Percentiles rank a stretch among this genome's conserved stretches.
These are phyloP conservation scores for Meloidogyne chitwoodi DNA, from an alignment of 1,140 invertebrate genomes.

Conservation along the genomic window DNA sequence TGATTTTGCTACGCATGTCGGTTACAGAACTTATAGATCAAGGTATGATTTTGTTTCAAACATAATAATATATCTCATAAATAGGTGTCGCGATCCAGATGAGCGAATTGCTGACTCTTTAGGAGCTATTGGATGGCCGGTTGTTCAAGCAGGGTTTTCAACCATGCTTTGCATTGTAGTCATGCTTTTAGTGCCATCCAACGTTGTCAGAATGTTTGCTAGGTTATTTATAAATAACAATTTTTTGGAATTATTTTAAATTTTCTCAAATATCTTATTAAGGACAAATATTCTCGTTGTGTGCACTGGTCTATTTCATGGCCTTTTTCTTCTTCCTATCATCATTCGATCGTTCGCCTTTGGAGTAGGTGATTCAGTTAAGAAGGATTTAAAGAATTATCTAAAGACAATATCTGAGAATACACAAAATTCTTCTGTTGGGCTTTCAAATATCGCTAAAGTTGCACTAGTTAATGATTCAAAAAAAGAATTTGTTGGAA, in stretches of 20 bases:
- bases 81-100: constrained; percentile 46
- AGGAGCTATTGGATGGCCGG: constrained; percentile 59
- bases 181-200: constrained; percentile 56
- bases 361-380: constrained; percentile 9
- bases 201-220: constrained; percentile 59
- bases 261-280: background rate
- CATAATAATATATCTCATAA: background rate
- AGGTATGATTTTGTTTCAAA: background rate
- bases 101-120: constrained; percentile 51
- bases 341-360: constrained; percentile 55
- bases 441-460: background rate
- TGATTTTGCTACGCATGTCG: constrained; percentile 59
- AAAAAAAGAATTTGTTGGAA: background rate
- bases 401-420: background rate
- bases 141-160: constrained; percentile 56
- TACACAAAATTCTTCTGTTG: background rate
- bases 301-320: constrained; percentile 57
- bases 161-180: constrained; percentile 50
- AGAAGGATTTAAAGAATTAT: background rate
- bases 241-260: background rate
- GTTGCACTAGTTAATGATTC: background rate
- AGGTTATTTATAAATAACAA: background rate
- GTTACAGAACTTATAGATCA: constrained; percentile 34
- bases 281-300: constrained; percentile 56
- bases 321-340: constrained; percentile 55